Base-by-base conservation (phyloP, 1,140 invertebrate genomes). In the Tetramorium alpestre region DNA sequence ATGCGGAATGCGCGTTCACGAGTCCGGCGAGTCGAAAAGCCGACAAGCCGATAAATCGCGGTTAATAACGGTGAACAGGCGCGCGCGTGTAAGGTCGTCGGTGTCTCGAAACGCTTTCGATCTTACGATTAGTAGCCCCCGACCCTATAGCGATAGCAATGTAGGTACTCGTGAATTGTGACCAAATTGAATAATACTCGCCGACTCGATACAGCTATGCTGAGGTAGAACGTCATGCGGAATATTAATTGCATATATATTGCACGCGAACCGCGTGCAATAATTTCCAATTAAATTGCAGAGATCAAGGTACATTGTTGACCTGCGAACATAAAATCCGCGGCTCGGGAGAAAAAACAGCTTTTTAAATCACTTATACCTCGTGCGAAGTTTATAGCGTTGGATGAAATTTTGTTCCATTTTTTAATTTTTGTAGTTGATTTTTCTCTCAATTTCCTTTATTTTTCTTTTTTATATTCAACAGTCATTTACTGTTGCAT, bases 51-150 rank as follows among this genome's bases (percentile, higher is more conserved):
- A 84, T 75, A 75, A 84, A 84, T 84, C 69, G 80, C 80, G 28
- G 41, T 75, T 84, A 84, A 84, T 84, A 84, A 84, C 80, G 80
- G 80, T 84, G 80, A 75, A 84, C 69, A 38, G 54, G 13, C 25
- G 33, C 41, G 25, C 28, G 41, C 41, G 41, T 62, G 56, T 75
- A 75, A 84, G 54, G 41, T 73, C 69, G 67, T 13, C 80, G 47
- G 47, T 80, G 80, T 82, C 80, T 82, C 47, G 44, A 56, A 75
- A 62, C 69, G 80, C 65, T 81, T 41, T 81, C 80, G 69, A 84
- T 84, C 67, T 44, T 58, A 44, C 80, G 80, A 84, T 75, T 84
- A 84, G 77, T 47, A 33, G 62, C 44, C 13, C 54, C 13, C 54
- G 80, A 84, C 80, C n/a, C 54, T 49, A 49, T 28, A 16, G 22